Evolutionary conservation across 1,140 invertebrate genomes (phyloP).

Genomic region (Atta texana): DNA sequence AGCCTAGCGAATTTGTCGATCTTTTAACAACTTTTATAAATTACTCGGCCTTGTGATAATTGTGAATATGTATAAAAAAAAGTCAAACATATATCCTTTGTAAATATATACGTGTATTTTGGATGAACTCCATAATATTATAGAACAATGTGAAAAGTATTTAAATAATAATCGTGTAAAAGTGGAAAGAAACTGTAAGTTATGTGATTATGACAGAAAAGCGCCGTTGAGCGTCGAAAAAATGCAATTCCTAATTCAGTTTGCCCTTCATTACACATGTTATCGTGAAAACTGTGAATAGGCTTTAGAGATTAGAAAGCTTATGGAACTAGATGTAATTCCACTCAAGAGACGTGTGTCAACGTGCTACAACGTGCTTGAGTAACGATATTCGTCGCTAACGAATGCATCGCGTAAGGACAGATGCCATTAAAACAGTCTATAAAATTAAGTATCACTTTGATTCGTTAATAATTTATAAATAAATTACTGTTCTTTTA

Average conservation of each 20-base stretch:
- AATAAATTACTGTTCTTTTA: neutral
- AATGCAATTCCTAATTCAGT: conserved; percentile 16
- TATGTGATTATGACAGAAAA: conserved; percentile 43
- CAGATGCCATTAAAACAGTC: conserved; percentile 8
- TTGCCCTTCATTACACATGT: conserved; percentile 11
- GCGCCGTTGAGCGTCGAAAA: conserved; percentile 25
- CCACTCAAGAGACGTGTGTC: conserved; percentile 30
- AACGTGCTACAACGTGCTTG: neutral
- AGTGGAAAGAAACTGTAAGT: conserved; percentile 59
- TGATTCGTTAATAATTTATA: conserved; percentile 20
- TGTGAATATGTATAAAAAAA: conserved; percentile 47
- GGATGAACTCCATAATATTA: conserved; percentile 66
- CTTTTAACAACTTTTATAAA: conserved; percentile 84
- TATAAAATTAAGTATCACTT: conserved; percentile 39
- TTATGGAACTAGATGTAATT: conserved; percentile 40
- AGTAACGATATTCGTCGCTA: neutral
- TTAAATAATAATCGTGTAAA: conserved; percentile 42
- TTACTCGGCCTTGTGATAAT: conserved; percentile 51
- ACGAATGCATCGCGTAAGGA: neutral
- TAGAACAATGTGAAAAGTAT: conserved; percentile 66
- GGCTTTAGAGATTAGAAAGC: conserved; percentile 22
- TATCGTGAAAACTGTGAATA: conserved; percentile 18
- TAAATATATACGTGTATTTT: conserved; percentile 78
- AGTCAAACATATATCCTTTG: conserved; percentile 44
- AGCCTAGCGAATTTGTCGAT: conserved; percentile 93